Evolutionary conservation across 1,140 invertebrate species (phyloP), one percentile per base, ranked within the genome.

Genomic region (Drosophila lacteicornis): DNA sequence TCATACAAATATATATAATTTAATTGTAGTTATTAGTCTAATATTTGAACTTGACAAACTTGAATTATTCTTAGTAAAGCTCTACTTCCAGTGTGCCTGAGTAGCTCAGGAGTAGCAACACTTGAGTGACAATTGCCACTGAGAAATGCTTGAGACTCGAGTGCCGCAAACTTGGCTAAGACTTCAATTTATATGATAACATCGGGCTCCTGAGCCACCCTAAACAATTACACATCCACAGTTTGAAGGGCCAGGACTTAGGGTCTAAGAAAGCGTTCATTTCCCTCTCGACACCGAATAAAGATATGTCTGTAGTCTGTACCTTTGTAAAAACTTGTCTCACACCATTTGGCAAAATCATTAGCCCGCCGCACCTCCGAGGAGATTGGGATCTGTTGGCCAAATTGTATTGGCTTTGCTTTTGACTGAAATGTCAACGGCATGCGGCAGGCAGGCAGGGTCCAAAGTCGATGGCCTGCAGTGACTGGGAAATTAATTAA

Each of bases 181-280:
- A 88, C 88, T 88, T 88, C 84, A 88, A 88, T 88, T 87, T 87
- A 68, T 80, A 80, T 76, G 84, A 87, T 87, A 87, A 80, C 84
- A 88, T 61, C 63, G 19, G 22, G 7, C 56, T 30, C 27, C 63
- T 15, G 7, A 7, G 19, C 19, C 27, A n/a, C 19, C 30, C 55
- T 22, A 36, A 50, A 30, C 69, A 62, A 73, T 74, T 73, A 76
- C 53, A 67, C 15, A 66, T 50, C 53, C 17, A 9, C 42, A 27
- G 25, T 47, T 47, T 27, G 13, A 22, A 63, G 33, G 30, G 25
- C 57, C 36, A 25, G 2, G 33, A 49, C 27, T 27, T 38, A 36
- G 11, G 11, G 27, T 36, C 50, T 55, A 30, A 73, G 77, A 56
- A 66, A 66, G 59, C 53, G 17, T 46, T 27, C 47, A 27, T 27